Evolutionary conservation across 2,888 invertebrate species (phyloP).

Genomic region (Adelognathus sp.): DNA sequence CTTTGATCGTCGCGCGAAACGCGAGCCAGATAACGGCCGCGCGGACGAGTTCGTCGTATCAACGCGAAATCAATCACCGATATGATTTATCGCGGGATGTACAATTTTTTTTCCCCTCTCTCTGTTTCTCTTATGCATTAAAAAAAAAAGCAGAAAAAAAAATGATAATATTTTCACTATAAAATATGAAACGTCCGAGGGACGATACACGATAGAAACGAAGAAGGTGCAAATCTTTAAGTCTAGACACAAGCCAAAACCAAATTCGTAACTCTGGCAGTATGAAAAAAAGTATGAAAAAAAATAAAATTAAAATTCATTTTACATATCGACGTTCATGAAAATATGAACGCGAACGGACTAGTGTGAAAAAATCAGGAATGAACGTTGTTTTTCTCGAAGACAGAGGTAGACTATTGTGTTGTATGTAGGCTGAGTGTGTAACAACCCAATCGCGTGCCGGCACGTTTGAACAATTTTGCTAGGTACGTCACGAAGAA

Average conservation of each 20-base stretch:
- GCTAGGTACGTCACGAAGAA: neutral
- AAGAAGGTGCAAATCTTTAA: constrained; percentile 69
- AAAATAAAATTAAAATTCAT: neutral
- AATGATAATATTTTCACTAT: constrained; percentile 30
- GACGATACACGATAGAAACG: constrained; percentile 77
- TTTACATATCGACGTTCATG: too few species aligned
- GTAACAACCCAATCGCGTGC: neutral
- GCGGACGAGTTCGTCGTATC: neutral
- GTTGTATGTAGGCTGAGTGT: neutral
- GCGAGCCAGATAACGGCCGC: neutral
- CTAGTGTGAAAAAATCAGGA: constrained; percentile 43
- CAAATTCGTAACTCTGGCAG: constrained; percentile 60
- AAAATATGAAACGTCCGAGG: constrained; percentile 68
- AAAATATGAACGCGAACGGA: constrained; percentile 23
- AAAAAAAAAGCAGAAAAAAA: neutral
- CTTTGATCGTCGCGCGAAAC: neutral
- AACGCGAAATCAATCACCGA: constrained; percentile 15
- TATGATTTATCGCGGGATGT: constrained; percentile 18
- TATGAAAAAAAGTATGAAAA: too few species aligned
- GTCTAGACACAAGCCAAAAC: constrained; percentile 69
- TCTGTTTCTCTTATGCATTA: too few species aligned
- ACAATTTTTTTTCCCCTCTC: neutral
- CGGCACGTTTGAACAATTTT: neutral
- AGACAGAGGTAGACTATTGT: neutral
- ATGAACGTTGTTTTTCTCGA: constrained; percentile 8